Conservation (phyloP, 2,113 vertebrate species). For the Egretta garzetta region DNA sequence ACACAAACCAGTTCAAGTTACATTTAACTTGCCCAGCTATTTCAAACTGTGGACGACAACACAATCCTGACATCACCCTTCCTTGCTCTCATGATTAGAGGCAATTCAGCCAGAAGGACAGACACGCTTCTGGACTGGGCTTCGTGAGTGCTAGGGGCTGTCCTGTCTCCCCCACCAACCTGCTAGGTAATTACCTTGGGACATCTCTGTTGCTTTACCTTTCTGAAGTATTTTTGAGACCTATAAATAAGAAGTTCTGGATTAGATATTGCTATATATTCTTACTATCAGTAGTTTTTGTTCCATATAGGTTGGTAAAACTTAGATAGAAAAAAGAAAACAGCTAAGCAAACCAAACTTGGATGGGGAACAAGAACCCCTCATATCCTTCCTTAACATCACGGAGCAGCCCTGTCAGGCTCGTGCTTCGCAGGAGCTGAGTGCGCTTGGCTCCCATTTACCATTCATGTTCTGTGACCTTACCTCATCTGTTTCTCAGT, state of each 20-base stretch:
- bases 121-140: not conserved
- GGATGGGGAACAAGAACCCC: not conserved
- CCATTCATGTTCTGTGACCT: not conserved
- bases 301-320: not conserved
- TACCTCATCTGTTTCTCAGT: not conserved
- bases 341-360: not conserved
- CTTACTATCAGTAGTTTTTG: not conserved
- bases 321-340: not conserved
- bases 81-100: not conserved
- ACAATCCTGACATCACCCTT: not conserved
- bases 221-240: not conserved
- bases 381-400: not conserved
- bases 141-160: not conserved
- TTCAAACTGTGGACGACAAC: not conserved
- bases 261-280: not conserved
- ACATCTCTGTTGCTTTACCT: not conserved
- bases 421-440: not conserved
- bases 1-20: not conserved
- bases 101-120: not conserved
- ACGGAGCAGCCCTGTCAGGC: not conserved
- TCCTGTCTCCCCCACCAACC: not conserved
- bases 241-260: not conserved
- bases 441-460: not conserved
- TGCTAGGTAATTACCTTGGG: not conserved
- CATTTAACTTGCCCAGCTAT: not conserved